Evolutionary conservation across 2,113 vertebrate species (phyloP), one percentile per base, ranked within the genome.

Genomic region (Jaculus jaculus): DNA sequence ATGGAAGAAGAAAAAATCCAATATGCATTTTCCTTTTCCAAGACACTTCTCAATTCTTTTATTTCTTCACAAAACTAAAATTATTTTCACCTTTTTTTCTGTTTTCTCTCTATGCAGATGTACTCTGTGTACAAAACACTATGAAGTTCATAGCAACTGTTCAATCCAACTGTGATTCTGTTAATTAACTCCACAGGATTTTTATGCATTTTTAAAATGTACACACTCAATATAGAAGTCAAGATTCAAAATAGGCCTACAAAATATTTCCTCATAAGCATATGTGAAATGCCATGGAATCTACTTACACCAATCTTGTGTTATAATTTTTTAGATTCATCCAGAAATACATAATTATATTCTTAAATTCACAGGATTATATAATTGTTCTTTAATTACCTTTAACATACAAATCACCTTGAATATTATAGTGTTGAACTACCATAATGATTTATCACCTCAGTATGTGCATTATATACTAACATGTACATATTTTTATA

Each of bases 151-250:
- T 18, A 72, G 73, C 4, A 89, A 79, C 60, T 92, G 28, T 78
- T n/a, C 30, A 89, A 80, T 80, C n/a, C 54, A 79, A 72, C 79
- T 84, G 58, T 73, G 18, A 26, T 84, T 79, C 54, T 68, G 16
- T 65, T 94, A 87, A 87, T 92, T 83, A 89, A 84, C 58, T 65
- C 85, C 30, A 42, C 23, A 89, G 60, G n/a, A 71, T 66, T 74
- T 88, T 74, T 69, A 37, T 73, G 60, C 85, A 92, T 47, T 94
- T 78, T 94, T 78, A 77, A 89, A 92, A 74, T 26, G 13, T 63
- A 7, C 4, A 80, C 34, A 84, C 37, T 58, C 84, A 94, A 69
- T 77, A 83, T 77, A 18, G 16, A 87, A 81, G 47, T 91, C 32
- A 91, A 82, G 79, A 82, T 16, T n/a, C 5, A 69, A 81, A 87